Conservation (phyloP, 2,888 invertebrate species). For the Boloria selene region DNA sequence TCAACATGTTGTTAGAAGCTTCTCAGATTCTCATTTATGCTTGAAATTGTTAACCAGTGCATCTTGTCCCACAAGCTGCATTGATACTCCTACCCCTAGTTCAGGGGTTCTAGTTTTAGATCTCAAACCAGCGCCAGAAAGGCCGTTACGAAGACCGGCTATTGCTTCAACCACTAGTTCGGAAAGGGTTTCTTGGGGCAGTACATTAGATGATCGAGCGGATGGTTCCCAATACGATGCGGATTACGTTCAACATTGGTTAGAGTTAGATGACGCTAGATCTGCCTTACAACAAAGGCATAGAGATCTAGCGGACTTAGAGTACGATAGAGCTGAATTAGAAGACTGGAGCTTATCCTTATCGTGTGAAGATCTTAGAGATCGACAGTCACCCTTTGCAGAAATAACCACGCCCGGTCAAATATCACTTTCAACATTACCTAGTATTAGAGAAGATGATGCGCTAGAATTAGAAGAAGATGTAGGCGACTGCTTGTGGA, state of each 20-base stretch:
- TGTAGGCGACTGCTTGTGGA: constrained; percentile 88
- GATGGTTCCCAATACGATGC: constrained; percentile 85
- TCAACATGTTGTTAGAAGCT: constrained; percentile 88
- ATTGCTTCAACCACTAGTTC: constrained; percentile 78
- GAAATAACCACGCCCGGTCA: constrained; percentile 84
- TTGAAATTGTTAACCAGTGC: constrained; percentile 85
- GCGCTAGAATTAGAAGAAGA: constrained; percentile 88
- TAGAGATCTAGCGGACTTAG: constrained; percentile 86
- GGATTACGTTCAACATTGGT: constrained; percentile 89
- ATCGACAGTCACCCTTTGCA: constrained; percentile 76
- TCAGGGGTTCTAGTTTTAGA: constrained; percentile 84
- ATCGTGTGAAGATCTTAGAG: constrained; percentile 86
- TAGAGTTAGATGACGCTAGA: constrained; percentile 87
- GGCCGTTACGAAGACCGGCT: constrained; percentile 82
- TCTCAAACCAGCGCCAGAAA: constrained; percentile 81
- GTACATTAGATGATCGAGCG: constrained; percentile 81
- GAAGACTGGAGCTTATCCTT: constrained; percentile 91
- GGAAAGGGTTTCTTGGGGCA: constrained; percentile 82
- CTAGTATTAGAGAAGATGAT: constrained; percentile 88
- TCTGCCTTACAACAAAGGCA: constrained; percentile 86
- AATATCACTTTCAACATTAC: constrained; percentile 84
- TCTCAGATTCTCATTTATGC: constrained; percentile 88
- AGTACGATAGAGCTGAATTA: constrained; percentile 88
- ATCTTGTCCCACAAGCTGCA: constrained; percentile 77
- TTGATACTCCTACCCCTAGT: constrained; percentile 83